A percentile compares a stretch with the other conserved stretches of the same genome.
phyloP scores from a whole-genome alignment of 2,797 vertebrate genomes.

The Pipistrellus pygmaeus region DNA sequence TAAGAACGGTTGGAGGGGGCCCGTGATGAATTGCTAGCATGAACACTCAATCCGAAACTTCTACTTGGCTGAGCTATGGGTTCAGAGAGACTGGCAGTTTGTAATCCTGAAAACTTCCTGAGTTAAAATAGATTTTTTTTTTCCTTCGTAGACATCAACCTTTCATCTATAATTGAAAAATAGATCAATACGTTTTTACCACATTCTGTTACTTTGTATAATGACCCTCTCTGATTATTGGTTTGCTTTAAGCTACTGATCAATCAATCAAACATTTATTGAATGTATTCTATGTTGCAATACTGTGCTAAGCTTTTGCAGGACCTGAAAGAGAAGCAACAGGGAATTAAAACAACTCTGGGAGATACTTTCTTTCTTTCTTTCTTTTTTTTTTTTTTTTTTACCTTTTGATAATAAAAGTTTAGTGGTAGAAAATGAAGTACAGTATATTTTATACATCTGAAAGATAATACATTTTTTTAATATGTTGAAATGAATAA shows the following conservation, averaged over 20 bases:
- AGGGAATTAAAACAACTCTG: not conserved
- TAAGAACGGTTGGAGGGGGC: not conserved
- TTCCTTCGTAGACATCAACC: slow-evolving; percentile 6
- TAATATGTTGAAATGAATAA: slow-evolving; percentile 11
- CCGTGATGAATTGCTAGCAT: not conserved
- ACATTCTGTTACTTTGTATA: slow-evolving; percentile 36
- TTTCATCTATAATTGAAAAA: slow-evolving; percentile 58
- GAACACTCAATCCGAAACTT: not conserved
- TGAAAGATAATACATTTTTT: slow-evolving; percentile 37
- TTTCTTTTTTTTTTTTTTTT: too few species aligned
- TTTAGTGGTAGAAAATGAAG: not conserved
- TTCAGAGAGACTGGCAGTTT: slow-evolving; percentile 41
- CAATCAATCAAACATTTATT: slow-evolving; percentile 50
- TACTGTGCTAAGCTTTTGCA: not conserved
- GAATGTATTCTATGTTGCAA: not conserved
- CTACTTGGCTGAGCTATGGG: not conserved
- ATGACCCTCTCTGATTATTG: slow-evolving; percentile 58
- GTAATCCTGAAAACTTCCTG: slow-evolving; percentile 41
- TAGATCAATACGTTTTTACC: slow-evolving; percentile 50
- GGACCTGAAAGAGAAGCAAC: not conserved
- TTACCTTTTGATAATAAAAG: not conserved
- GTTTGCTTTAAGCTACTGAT: slow-evolving; percentile 60
- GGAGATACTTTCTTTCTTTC: too few species aligned
- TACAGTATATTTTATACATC: not conserved
- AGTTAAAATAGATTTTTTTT: slow-evolving; percentile 54